Base-by-base conservation (phyloP, 2,888 invertebrate species). In the Lutraria lutraria region DNA sequence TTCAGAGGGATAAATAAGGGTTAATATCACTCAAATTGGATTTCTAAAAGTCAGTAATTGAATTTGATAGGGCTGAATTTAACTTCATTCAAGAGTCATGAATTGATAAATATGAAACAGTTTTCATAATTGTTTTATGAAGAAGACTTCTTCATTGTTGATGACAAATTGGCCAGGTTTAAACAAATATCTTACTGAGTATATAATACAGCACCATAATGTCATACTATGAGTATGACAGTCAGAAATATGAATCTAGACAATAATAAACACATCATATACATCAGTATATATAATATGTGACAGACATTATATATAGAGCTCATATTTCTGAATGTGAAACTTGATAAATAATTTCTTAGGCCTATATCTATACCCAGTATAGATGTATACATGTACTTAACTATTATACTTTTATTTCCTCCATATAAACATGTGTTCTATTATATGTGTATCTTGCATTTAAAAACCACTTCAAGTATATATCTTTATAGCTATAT, bases 311-410 rank as follows among this genome's bases (percentile, higher is more conserved):
- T n/a, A n/a, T 68, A 68, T 25, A 68, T 19, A 25, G 3, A 68
- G 25, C 63, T 68, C 25, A 68, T 68, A 68, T 68, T 68, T 68
- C 63, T 68, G 12, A 25, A 68, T 68, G 63, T 68, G 25, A 68
- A 68, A 68, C 25, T 12, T 25, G 25, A 25, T 25, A n/a, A 68
- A 21, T 60, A 8, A 19, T 19, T n/a, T 60, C 25, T n/a, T 25
- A n/a, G n/a, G 21, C 21, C 21, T n/a, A 63, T 63, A 25, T 1
- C n/a, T n/a, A 63, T n/a, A 63, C 3, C 4, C 8, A 63, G 19
- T n/a, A 8, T 63, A n/a, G 12, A 3, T 56, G 12, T 8, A 56
- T 68, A 68, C 63, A 60, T 68, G 25, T 68, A n/a, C 43, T 43
- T 43, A 4, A 43, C 43, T 8, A 43, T 43, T 43, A 43, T 43